phyloP scores from a whole-genome alignment of 2,113 vertebrate genomes.

The Circaetus gallicus region DNA sequence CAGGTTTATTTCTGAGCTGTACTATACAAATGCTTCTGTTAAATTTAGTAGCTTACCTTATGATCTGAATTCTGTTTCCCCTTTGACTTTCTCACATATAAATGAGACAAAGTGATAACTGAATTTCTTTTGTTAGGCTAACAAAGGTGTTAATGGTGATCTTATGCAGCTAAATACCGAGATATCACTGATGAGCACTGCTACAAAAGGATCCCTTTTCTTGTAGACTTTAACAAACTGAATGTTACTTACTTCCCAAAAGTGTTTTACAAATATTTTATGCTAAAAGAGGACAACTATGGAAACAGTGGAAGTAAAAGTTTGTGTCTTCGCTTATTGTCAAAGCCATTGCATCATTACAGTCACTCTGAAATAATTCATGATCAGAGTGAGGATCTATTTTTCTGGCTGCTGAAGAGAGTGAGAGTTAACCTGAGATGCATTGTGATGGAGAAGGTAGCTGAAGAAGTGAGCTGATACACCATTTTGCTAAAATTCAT shows the following conservation, averaged over 20 bases:
- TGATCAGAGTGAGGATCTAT: neutral
- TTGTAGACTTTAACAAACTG: neutral
- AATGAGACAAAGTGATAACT: neutral
- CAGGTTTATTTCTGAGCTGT: neutral
- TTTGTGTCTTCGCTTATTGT: neutral
- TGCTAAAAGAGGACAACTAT: neutral
- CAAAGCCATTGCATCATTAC: neutral
- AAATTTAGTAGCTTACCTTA: neutral
- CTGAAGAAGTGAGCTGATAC: neutral
- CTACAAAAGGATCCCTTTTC: neutral
- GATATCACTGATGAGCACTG: neutral
- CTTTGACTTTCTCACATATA: neutral
- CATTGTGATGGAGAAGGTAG: neutral
- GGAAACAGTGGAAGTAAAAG: neutral
- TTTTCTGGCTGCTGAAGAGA: neutral
- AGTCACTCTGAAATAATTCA: neutral
- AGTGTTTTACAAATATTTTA: neutral
- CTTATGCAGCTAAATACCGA: neutral
- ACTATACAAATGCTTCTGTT: neutral
- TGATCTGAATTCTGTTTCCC: neutral
- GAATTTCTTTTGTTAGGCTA: neutral
- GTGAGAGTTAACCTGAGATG: neutral
- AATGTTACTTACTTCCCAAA: neutral
- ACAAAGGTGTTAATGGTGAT: neutral
- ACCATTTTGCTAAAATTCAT: neutral